Conservation (phyloP, 1,140 invertebrate genomes). For the Drosophila ambigua region DNA sequence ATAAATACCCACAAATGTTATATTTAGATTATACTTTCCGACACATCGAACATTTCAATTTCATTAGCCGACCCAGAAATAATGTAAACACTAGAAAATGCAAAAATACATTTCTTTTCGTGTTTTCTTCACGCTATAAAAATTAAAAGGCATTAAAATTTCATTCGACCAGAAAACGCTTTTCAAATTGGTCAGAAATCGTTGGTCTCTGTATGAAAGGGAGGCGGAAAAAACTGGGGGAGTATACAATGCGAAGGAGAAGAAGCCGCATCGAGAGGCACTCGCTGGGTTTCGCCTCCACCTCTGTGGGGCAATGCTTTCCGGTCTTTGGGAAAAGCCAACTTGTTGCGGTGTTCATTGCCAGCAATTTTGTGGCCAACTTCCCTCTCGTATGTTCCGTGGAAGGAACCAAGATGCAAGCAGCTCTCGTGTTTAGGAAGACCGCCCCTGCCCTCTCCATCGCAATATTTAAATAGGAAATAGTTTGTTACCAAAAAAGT, state of each 20-base stretch:
- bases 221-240: neutral
- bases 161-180: conserved; percentile 26
- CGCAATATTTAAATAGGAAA: neutral
- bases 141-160: conserved; percentile 14
- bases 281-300: too few species aligned
- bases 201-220: neutral
- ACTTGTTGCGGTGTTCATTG: conserved; percentile 42
- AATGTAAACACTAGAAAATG: conserved; percentile 39
- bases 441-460: neutral
- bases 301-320: neutral
- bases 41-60: conserved; percentile 50
- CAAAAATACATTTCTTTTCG: conserved; percentile 9
- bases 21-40: conserved; percentile 30
- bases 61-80: conserved; percentile 36
- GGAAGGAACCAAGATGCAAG: neutral
- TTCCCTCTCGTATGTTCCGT: neutral
- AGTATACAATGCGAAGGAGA: too few species aligned
- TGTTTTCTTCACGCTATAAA: conserved; percentile 22
- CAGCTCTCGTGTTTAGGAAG: conserved; percentile 11
- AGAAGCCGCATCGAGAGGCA: neutral
- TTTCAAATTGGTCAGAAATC: conserved; percentile 11
- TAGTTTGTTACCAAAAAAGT: conserved; percentile 11
- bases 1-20: conserved; percentile 42
- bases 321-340: conserved; percentile 8
- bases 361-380: conserved; percentile 31